Evolutionary conservation across 2,113 vertebrate species (phyloP), one percentile per base, ranked within the genome.

Genomic region (Varanus salvator): DNA sequence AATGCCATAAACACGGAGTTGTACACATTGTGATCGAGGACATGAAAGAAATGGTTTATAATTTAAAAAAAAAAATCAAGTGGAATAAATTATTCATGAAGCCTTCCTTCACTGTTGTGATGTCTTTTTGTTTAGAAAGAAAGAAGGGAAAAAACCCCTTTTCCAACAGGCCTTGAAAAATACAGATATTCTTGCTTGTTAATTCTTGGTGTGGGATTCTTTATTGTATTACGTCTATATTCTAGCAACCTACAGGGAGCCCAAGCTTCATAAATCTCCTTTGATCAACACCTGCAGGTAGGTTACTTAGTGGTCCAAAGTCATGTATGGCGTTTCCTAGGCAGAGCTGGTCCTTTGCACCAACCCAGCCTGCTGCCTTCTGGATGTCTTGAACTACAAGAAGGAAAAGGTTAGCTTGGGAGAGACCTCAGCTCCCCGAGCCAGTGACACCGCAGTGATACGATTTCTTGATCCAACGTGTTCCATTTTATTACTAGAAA

Each of bases 71-170:
- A 92, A 92, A 94, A 87, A 96, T 96, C 96, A 95, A 97, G 97
- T 95, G 97, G 93, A 97, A 97, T 97, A 97, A 97, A 97, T 97
- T 96, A 97, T 97, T 97, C 96, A 96, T 94, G 96, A 97, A 96
- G 96, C 96, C 96, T 95, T 95, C 95, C 88, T 94, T 95, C 90
- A 93, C 87, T 93, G 34, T 87, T 93, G 34, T 87, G 72, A 38
- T 68, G 95, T 96, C 74, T 76, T 81, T 76, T 97, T 48, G 0
- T 91, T 87, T 15, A 14, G 15, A 1, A 12, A 12, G 54, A 57
- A 57, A 57, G 64, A 27, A 69, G 38, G 38, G 38, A 3, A 44
- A 44, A 44, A 44, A 44, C 1, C 38, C 38, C 38, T 44, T 44
- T 44, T n/a, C 66, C 14, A 3, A 9, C n/a, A 2, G 38, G 11